Base-by-base conservation (phyloP, 2,888 invertebrate species). In the Habrosyne pyritoides region DNA sequence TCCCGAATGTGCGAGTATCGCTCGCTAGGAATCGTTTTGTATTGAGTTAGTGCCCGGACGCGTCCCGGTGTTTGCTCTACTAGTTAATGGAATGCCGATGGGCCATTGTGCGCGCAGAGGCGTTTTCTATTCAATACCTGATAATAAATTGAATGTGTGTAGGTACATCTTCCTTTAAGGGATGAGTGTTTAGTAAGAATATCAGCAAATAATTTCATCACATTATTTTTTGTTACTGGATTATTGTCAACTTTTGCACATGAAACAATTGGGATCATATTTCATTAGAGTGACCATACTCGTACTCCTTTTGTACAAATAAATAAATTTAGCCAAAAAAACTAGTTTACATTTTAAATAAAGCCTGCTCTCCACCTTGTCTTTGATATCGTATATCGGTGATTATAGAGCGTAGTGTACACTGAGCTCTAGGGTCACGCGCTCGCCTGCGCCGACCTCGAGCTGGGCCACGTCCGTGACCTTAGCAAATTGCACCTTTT, bases 81-180 rank as follows among this genome's bases (percentile, higher is more conserved):
- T 87, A 84, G 89, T 90, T 89, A 91, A 91, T 91, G 87, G 91
- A 89, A 91, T 86, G 79, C 86, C 87, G 85, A 87, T 86, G 81
- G 88, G 77, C 85, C 75, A 89, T 88, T 89, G 89, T 86, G 73
- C 81, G 77, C 71, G 75, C 71, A 75, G 71, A 73, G 78, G 81
- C 85, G 88, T 84, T 87, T 87, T 84, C 89, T 83, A 86, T 87
- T 86, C 85, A 87, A 80, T 69, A 61, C 66, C 69, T 79, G 77
- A 84, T 87, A 87, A 86, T 82, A 87, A 85, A 86, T 84, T 81
- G 79, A 78, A 82, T 81, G 79, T 75, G 73, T 71, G 70, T 76
- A 77, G 75, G 73, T 73, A 68, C 51, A 72, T 77, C 75, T 80
- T 83, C 78, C 78, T 83, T 79, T 70, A 75, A 68, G 58, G 71